Evolutionary conservation across 2,797 vertebrate species (phyloP).

Genomic region (Salarias fasciatus): DNA sequence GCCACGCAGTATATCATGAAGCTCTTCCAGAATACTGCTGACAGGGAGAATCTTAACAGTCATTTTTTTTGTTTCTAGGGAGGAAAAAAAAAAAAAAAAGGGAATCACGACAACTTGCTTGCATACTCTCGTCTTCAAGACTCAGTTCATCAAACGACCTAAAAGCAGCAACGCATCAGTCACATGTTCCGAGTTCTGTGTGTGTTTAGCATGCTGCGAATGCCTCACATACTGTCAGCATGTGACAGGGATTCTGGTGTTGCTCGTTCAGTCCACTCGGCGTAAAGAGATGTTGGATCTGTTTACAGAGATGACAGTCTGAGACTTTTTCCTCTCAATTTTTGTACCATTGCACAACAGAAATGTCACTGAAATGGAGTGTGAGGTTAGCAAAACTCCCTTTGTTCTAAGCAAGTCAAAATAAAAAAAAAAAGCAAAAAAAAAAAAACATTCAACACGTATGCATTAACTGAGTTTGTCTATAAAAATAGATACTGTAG

Average conservation of each 20-base stretch:
- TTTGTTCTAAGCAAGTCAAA: constrained; percentile 75
- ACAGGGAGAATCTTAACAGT: constrained; percentile 69
- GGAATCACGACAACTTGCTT: constrained; percentile 55
- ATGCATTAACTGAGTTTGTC: constrained; percentile 67
- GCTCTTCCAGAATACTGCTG: constrained; percentile 57
- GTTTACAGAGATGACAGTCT: constrained; percentile 48
- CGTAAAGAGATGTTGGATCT: constrained; percentile 40
- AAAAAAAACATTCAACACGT: constrained; percentile 61
- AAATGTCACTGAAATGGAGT: constrained; percentile 79
- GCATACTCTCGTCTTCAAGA: constrained; percentile 71
- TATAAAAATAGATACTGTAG: constrained; percentile 83
- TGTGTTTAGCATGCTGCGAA: constrained; percentile 26
- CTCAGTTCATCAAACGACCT: constrained; percentile 37
- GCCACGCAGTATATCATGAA: constrained; percentile 48
- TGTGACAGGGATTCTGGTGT: constrained; percentile 32
- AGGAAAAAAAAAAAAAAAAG: constrained; percentile 32
- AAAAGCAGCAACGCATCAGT: constrained; percentile 56
- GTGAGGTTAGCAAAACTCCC: constrained; percentile 88
- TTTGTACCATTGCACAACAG: constrained; percentile 89
- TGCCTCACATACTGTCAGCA: constrained; percentile 20
- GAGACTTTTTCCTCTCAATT: constrained; percentile 50
- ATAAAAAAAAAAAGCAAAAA: constrained; percentile 79
- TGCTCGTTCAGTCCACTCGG: constrained; percentile 48
- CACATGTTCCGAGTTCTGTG: constrained; percentile 20
- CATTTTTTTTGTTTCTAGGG: constrained; percentile 21